Evolutionary conservation across 2,888 invertebrate species (phyloP), one percentile per base, ranked within the genome.

Genomic region (Pycnomerus fuliginosus): DNA sequence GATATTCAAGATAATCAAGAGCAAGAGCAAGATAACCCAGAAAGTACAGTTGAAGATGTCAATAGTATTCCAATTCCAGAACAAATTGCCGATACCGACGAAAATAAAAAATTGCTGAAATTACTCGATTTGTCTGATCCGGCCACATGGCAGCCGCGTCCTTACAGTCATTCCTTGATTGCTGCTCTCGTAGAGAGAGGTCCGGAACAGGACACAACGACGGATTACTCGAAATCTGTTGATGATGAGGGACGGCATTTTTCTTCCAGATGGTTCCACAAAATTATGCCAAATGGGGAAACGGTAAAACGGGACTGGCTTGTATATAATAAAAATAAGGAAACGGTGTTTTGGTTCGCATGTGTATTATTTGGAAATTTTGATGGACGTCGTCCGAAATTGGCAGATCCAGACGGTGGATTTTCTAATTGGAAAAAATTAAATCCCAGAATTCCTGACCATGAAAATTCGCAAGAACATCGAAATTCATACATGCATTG

Each of bases 321-420:
- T n/a, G 10, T 29, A 13, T 29, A 29, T 5, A 13, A n/a, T 14
- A 13, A 11, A 29, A 8, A 3, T 29, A 29, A 29, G n/a, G n/a
- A 29, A 12, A n/a, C 13, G 10, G 11, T 29, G 13, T 29, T 5
- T 29, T 29, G 29, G n/a, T 29, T 29, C 14, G 12, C 3, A 3
- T 29, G 29, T 29, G n/a, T 29, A 29, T 7, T 29, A 8, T 12
- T 29, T 29, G 11, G 3, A 11, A 14, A 29, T 13, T n/a, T n/a
- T n/a, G 13, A 29, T 13, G 10, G n/a, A 5, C 20, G 8, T 8
- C 10, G 13, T 3, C n/a, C 29, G n/a, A 13, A 13, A 29, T 29
- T 29, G 10, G 3, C 13, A 12, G 14, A 29, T 8, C n/a, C 13
- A 29, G 3, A 29, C n/a, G 13, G n/a, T 13, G 29, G 13, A 12